phyloP scores from a whole-genome alignment of 2,888 invertebrate genomes.

The Conus canariensis region DNA sequence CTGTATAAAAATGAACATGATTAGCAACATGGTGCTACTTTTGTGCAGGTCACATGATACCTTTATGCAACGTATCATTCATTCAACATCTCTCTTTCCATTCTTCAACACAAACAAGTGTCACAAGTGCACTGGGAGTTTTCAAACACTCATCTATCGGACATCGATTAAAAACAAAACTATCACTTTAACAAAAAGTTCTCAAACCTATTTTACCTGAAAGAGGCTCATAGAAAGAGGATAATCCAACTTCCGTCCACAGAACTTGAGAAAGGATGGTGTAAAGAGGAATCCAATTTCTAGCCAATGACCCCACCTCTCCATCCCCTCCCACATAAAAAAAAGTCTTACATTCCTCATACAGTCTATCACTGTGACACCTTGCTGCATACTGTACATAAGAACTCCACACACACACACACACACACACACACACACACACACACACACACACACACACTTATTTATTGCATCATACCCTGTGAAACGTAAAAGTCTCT shows the following conservation, averaged over 20 bases:
- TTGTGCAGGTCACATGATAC: neutral
- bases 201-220: neutral
- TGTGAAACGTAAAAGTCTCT: neutral
- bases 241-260: neutral
- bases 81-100: neutral
- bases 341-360: no score
- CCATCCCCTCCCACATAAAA: neutral
- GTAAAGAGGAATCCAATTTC: no score
- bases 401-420: neutral
- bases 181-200: no score
- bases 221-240: neutral
- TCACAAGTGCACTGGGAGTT: no score
- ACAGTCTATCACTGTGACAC: no score
- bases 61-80: no score
- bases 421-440: neutral
- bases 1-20: conserved; percentile 1
- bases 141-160: no score
- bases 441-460: neutral
- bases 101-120: neutral
- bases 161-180: no score
- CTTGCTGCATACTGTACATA: no score
- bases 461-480: conserved; percentile 19
- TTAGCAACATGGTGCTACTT: neutral
- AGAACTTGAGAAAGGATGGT: no score
- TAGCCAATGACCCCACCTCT: neutral